These are phyloP conservation scores for Drosophila littoralis DNA, from an alignment of 1,140 invertebrate genomes.

Conservation along the genomic window DNA sequence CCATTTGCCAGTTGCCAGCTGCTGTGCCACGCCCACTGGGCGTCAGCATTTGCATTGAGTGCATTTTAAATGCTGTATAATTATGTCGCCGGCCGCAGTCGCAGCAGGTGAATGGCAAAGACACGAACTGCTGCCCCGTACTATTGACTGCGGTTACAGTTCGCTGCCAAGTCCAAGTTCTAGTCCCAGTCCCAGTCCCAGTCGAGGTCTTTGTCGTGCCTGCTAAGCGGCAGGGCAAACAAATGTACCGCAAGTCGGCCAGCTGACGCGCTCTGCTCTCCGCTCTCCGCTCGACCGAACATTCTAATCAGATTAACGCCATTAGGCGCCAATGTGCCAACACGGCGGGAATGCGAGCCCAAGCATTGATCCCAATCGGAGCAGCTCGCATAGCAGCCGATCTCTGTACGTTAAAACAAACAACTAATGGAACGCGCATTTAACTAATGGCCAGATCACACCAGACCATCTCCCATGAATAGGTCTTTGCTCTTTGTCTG, in stretches of 20 bases:
- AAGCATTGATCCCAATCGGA: slow-evolving; percentile 38
- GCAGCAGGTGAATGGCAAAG: slow-evolving; percentile 71
- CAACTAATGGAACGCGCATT: slow-evolving; percentile 28
- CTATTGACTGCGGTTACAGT: neutral
- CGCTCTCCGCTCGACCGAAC: slow-evolving; percentile 27
- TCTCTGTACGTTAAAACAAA: neutral
- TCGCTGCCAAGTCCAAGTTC: too few relatives aligned
- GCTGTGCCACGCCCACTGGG: slow-evolving; percentile 59
- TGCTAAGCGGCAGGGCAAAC: slow-evolving; percentile 59
- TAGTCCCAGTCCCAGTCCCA: slow-evolving; percentile 7
- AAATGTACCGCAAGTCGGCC: slow-evolving; percentile 40
- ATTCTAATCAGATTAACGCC: slow-evolving; percentile 79
- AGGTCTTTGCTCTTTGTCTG: slow-evolving; percentile 4
- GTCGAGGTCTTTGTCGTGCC: slow-evolving; percentile 58
- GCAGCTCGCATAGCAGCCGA: neutral
- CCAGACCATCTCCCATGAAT: slow-evolving; percentile 3
- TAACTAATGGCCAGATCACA: slow-evolving; percentile 39
- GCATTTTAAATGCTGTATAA: slow-evolving; percentile 69
- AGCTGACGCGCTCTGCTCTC: slow-evolving; percentile 20
- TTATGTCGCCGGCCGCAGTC: slow-evolving; percentile 55
- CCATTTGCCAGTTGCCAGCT: slow-evolving; percentile 53
- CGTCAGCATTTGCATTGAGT: slow-evolving; percentile 43
- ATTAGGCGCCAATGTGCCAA: slow-evolving; percentile 67
- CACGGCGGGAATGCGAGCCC: slow-evolving; percentile 9
- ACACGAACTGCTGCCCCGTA: slow-evolving; percentile 59